Base-by-base conservation (phyloP, 2,113 vertebrate genomes). In the Oryzias melastigma region DNA sequence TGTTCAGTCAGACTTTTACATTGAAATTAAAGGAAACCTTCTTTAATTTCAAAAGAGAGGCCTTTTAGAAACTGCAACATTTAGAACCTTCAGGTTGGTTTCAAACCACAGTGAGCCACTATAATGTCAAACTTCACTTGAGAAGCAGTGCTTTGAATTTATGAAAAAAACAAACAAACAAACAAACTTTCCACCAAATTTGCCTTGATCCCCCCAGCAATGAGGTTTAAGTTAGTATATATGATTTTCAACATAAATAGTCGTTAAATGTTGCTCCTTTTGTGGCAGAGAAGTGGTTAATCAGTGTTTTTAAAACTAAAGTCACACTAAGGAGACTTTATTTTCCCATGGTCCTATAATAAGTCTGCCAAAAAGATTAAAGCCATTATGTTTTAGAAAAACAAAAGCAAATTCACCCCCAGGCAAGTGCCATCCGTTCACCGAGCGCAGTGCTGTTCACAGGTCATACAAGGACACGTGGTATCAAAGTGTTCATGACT, bases 401-500 rank as follows among this genome's bases (percentile, higher is more conserved):
- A 71, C 77, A 73, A 80, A 82, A 70, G 52, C n/a, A 65, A 76
- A 85, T 49, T 29, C 44, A 18, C 45, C 77, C 74, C 13, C 35
- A 7, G 7, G 78, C 57, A 15, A 50, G 41, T 49, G 46, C 14
- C 52, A 54, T 80, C 52, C 49, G 62, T 68, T 77, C 43, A 48
- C 29, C 15, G 25, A 27, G 25, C 25, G 4, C 62, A 71, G 43
- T 52, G 7, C 29, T 58, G 48, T 55, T 65, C 54, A 13, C 68
- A 46, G 75, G 78, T 82, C 76, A 61, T 66, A 74, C 65, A 82
- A 76, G 78, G 77, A 74, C 75, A 72, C 35, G 3, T 35, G 35
- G 35, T 65, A 68, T 79, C 44, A 73, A 72, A 69, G 58, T 40
- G 3, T 50, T 61, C 53, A 59, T 80, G 72, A 75, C 62, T 78